Base-by-base conservation (phyloP, 2,797 vertebrate genomes). In the Eulemur rubriventer region DNA sequence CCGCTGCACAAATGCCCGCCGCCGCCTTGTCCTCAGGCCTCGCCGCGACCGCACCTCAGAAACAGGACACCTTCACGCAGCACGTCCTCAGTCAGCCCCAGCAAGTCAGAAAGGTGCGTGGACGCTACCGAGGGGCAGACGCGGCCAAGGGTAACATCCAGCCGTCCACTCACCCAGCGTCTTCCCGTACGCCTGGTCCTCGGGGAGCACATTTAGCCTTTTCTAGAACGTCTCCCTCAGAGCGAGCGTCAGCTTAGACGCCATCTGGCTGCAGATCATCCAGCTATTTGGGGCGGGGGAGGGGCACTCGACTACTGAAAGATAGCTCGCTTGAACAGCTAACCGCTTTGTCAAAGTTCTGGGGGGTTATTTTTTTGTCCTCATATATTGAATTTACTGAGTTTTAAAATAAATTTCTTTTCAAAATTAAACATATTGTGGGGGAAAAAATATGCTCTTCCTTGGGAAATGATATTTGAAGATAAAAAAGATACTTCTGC, bases 51-150 rank as follows among this genome's bases (percentile, higher is more conserved):
- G 95, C 98, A 33, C 97, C 99, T 94, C 99, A 98, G 98, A 99
- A 99, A 96, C 98, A 97, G 97, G 99, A 99, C 55, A 84, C 98
- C 73, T 98, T 98, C 95, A 96, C 97, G 2, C 99, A 99, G 67
- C 99, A 98, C 1, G 91, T 98, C 92, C 98, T 98, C 92, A 96
- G 89, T 96, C 99, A 99, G 96, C 98, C 97, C 61, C 99, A 98
- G 81, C 98, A 98, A 89, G 96, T 98, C 97, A 98, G 98, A 98
- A 99, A 99, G 99, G 99, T 99, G 96, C 98, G 99, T 98, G 98
- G 93, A 79, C 35, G 92, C 57, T 3, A 4, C 3, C 1, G 1
- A 12, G 33, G 11, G 6, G 38, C 38, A 78, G 33, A 17, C 41
- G 5, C 4, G 6, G 4, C n/a, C 16, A 0, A 0, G 1, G 5